Evolutionary conservation across 1,140 invertebrate genomes (phyloP).

Genomic region (Orussus abietinus): DNA sequence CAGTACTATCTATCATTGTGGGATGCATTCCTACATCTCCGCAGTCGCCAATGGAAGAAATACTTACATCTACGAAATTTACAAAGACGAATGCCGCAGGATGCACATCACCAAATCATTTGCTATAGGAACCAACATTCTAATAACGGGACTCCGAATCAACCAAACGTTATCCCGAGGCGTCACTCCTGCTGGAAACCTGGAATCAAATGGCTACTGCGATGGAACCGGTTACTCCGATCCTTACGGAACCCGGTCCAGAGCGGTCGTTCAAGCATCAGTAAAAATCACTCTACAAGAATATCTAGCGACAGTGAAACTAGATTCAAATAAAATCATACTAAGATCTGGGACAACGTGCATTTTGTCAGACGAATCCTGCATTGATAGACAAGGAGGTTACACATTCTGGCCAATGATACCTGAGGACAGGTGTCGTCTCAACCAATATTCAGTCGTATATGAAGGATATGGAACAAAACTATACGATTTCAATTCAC

Average conservation of each 20-base stretch:
- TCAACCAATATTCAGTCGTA: constrained; percentile 10
- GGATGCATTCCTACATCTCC: constrained; percentile 5
- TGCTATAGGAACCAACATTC: no score
- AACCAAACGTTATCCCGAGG: no score
- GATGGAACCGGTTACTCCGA: no score
- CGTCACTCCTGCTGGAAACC: no score
- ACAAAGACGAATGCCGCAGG: no score
- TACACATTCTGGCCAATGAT: constrained; percentile 16
- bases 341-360: constrained; percentile 12
- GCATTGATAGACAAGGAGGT: constrained; percentile 13
- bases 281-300: constrained; percentile 4
- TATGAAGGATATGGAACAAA: constrained; percentile 10
- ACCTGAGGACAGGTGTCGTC: constrained; percentile 9
- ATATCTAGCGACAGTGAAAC: constrained; percentile 3
- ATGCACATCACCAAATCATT: no score
- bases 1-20: constrained; percentile 10
- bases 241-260: no score
- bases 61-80: constrained; percentile 9
- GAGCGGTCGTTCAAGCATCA: no score
- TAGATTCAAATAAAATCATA: constrained; percentile 13
- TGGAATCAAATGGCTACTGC: no score
- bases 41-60: neutral
- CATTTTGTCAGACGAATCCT: neutral
- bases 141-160: no score
- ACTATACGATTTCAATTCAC: neutral